Evolutionary conservation across 2,797 vertebrate genomes (phyloP), one percentile per base, ranked within the genome.

Genomic region (Pseudopleuronectes americanus): DNA sequence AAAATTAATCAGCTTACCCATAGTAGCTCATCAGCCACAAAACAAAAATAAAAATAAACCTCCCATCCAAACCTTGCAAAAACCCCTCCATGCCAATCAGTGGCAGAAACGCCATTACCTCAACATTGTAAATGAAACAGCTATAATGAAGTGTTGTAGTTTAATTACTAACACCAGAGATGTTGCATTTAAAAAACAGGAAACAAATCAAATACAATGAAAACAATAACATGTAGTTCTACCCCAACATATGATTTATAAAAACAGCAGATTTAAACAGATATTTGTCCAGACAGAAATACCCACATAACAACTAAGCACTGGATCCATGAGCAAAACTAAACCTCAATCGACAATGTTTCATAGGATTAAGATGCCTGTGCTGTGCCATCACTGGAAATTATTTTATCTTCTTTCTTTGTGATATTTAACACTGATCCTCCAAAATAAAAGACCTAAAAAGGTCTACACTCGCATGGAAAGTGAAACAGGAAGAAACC

Each of bases 41-140:
- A 72, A 75, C 57, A 68, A 70, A 52, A 53, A 75, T 38, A 77
- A 78, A 65, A 64, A 22, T 69, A 71, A 77, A 83, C 43, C 64
- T 57, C 31, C 17, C 38, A 33, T 64, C 41, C 48, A 71, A 52
- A 74, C 68, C 79, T 74, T 24, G 9, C 55, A 65, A 71, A 71
- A 12, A 4, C 51, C 26, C 58, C 21, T 63, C 41, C 14, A 48
- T 43, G 62, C 56, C 48, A 54, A 24, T 51, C 45, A 67, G 23
- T 17, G 28, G 4, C 19, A 59, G 10, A 23, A 33, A 64, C 9
- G 4, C 51, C 17, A n/a, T 24, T 43, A 52, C 61, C 53, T 41
- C 55, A 19, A 43, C 65, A 73, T 36, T 63, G 26, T 59, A 53
- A 76, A 84, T 58, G 0, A 61, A 63, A 21, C n/a, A 19, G 28